Conservation (phyloP, 2,113 vertebrate genomes). For the Tauraco erythrolophus region DNA sequence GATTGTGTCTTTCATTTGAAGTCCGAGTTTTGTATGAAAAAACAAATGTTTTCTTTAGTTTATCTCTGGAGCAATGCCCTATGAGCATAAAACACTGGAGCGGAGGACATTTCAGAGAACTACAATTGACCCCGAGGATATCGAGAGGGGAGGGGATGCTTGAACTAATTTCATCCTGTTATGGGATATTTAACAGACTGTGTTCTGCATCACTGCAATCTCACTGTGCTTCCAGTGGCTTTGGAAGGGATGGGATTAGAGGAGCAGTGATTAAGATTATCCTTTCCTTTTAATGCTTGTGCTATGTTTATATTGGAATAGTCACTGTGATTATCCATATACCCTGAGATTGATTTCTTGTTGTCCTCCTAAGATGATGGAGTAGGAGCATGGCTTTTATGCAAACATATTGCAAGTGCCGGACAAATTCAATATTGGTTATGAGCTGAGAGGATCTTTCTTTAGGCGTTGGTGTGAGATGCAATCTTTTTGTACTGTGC, state of each 20-base stretch:
- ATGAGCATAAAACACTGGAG: rapidly evolving
- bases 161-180: not conserved
- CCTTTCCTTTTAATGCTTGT: not conserved
- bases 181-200: not conserved
- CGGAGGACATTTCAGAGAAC: not conserved
- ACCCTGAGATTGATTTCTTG: not conserved
- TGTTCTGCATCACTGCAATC: not conserved
- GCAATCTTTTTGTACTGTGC: not conserved
- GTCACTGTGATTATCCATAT: not conserved
- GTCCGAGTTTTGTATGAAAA: not conserved
- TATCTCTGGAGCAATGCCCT: not conserved
- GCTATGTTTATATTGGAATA: not conserved
- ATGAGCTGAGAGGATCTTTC: not conserved
- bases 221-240: not conserved
- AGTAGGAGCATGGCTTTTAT: not conserved
- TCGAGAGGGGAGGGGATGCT: not conserved
- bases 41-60: not conserved
- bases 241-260: conserved; percentile 18
- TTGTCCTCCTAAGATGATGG: not conserved
- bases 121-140: rapidly evolving
- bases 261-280: conserved; percentile 7
- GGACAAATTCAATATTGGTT: not conserved
- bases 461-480: not conserved
- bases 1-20: not conserved
- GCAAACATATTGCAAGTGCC: not conserved